Conservation (phyloP, 2,888 invertebrate species). For the Pseudoips prasinana region DNA sequence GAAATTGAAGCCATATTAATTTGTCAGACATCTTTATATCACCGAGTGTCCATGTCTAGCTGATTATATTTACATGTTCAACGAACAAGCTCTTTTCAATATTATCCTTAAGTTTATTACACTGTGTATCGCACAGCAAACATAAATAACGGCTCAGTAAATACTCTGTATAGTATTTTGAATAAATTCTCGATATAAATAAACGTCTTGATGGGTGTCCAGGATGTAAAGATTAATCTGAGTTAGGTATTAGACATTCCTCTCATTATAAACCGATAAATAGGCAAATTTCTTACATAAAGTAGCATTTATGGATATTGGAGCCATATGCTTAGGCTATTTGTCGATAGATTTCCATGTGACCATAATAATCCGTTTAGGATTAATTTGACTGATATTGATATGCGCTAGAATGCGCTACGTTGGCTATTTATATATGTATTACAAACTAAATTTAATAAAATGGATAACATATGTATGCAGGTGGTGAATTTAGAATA, state of each 20-base stretch:
- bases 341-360: too few species aligned
- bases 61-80: background rate
- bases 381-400: too few species aligned
- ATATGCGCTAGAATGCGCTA: too few species aligned
- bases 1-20: conserved; percentile 1
- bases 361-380: too few species aligned
- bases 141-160: conserved; percentile 27
- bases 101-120: conserved; percentile 22
- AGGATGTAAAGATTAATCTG: conserved; percentile 35
- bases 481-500: too few species aligned
- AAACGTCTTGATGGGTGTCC: conserved; percentile 26
- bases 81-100: conserved; percentile 24
- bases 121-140: conserved; percentile 19
- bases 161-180: conserved; percentile 30
- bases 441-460: too few species aligned
- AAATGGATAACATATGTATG: too few species aligned
- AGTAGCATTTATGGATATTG: conserved; percentile 14
- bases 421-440: too few species aligned
- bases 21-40: conserved; percentile 1
- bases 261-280: too few species aligned
- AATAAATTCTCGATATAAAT: conserved; percentile 48
- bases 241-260: too few species aligned
- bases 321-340: too few species aligned
- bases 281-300: conserved; percentile 24
- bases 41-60: background rate